Base-by-base conservation (phyloP, 1,140 invertebrate species). In the Matsumurasca onukii region DNA sequence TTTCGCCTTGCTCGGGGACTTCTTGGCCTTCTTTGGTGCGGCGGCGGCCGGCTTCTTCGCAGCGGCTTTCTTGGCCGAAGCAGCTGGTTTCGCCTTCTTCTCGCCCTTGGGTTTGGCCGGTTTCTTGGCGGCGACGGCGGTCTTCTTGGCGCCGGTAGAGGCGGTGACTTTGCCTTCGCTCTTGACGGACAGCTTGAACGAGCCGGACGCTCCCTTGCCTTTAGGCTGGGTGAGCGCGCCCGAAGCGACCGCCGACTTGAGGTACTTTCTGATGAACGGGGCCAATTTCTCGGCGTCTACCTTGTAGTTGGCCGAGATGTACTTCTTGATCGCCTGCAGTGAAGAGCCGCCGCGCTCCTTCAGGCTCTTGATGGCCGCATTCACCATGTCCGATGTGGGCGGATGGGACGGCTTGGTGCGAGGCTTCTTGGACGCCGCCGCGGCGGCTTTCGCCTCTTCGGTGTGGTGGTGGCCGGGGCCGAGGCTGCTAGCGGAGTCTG, bases 281-380 rank as follows among this genome's bases (percentile, higher is more conserved):
- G n/a, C 72, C 25, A 74, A 67, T 70, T 81, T 82, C 1, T 81
- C 78, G n/a, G 77, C 75, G 64, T 83, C 82, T 1, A 83, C 73
- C 63, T 81, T 82, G 76, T 82, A 83, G 3, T 75, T 80, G 0
- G 77, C 70, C 0, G 75, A 71, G 48, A 85, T 82, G 75, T 84
- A n/a, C 72, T 85, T 86, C 70, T 84, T 83, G 73, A 86, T 85
- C 15, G 83, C 83, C 61, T 81, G 80, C 0, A 84, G 72, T 0
- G 83, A 85, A 0, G 83, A 84, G 3, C 85, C 84, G 17, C 76
- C 77, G 12, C 80, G 76, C 67, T 85, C 85, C 29, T 84, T 85
- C 48, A 86, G 69, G 1, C 71, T 69, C 22, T 76, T 77, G 68
- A 87, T 85, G 2, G 85, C 84, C 9, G 77, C 77, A 15, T 76